Percentiles rank a stretch among this genome's conserved stretches.
phyloP scores from a whole-genome alignment of 1,140 invertebrate species.

The Myzus persicae region DNA sequence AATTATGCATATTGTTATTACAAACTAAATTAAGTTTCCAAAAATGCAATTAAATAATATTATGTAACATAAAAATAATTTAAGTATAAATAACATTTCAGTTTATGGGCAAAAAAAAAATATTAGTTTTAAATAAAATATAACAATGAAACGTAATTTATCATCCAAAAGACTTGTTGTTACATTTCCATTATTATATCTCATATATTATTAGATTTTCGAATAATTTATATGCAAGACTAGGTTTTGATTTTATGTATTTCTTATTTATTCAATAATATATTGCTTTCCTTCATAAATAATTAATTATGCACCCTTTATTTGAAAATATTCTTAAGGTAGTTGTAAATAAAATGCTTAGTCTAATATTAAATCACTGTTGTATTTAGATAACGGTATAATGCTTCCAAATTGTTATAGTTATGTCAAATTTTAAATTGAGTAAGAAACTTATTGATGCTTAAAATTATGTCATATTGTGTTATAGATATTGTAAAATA shows the following conservation, averaged over 20 bases:
- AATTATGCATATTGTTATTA: background rate
- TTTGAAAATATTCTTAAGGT: background rate
- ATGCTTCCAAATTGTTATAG: background rate
- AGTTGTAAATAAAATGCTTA: background rate
- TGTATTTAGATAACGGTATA: background rate
- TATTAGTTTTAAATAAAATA: background rate
- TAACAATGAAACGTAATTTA: background rate
- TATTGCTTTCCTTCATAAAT: background rate
- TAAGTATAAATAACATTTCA: background rate
- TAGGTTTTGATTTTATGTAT: background rate
- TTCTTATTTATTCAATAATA: slow-evolving; percentile 5
- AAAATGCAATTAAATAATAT: background rate
- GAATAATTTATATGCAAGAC: background rate
- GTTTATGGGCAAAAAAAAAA: background rate
- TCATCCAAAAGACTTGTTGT: background rate
- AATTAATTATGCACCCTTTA: background rate
- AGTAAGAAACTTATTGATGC: background rate
- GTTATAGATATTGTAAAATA: background rate
- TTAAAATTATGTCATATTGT: background rate
- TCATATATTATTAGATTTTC: background rate
- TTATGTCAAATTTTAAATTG: background rate
- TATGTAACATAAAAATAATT: background rate
- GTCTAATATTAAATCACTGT: background rate
- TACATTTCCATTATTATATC: background rate
- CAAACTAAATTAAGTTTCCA: background rate